Percentiles rank a stretch among this genome's conserved stretches.
Evolutionary conservation across 2,888 invertebrate genomes (phyloP).

Genomic region (Phymatocera aterrima): DNA sequence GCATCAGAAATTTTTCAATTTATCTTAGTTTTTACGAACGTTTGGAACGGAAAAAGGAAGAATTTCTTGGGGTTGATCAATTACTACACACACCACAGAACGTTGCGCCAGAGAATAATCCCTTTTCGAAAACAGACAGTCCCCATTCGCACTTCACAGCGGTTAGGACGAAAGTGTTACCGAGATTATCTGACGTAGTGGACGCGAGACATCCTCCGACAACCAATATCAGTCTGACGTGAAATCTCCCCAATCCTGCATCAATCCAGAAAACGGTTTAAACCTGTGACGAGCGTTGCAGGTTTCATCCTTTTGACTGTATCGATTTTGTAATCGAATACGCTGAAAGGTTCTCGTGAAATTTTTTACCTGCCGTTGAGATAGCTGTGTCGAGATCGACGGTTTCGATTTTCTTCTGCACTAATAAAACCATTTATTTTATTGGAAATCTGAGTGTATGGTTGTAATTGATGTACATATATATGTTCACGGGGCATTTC

Average conservation of each 20-base stretch:
- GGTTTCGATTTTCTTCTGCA: not conserved
- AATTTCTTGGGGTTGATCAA: not conserved
- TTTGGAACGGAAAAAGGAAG: not conserved
- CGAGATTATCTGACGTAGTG: not conserved
- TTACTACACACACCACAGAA: not conserved
- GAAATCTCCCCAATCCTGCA: conserved; percentile 33
- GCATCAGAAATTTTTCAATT: not conserved
- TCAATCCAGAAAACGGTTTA: not conserved
- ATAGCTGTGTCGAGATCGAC: conserved; percentile 12
- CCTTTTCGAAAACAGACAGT: conserved; percentile 12
- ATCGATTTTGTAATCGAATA: not conserved
- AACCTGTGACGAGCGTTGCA: not conserved
- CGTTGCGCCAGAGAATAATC: conserved; percentile 19
- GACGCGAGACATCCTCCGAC: conserved; percentile 8
- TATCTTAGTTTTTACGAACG: not conserved
- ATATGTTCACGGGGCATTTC: not conserved
- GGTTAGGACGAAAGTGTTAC: conserved; percentile 13
- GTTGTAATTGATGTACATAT: not conserved
- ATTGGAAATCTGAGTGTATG: no score
- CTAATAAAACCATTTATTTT: not conserved
- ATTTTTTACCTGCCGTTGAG: not conserved
- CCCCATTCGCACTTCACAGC: conserved; percentile 2
- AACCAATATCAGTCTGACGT: not conserved
- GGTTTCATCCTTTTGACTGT: not conserved
- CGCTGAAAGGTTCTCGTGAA: not conserved